phyloP scores from a whole-genome alignment of 2,797 vertebrate species.

The Hoplostethus atlanticus region DNA sequence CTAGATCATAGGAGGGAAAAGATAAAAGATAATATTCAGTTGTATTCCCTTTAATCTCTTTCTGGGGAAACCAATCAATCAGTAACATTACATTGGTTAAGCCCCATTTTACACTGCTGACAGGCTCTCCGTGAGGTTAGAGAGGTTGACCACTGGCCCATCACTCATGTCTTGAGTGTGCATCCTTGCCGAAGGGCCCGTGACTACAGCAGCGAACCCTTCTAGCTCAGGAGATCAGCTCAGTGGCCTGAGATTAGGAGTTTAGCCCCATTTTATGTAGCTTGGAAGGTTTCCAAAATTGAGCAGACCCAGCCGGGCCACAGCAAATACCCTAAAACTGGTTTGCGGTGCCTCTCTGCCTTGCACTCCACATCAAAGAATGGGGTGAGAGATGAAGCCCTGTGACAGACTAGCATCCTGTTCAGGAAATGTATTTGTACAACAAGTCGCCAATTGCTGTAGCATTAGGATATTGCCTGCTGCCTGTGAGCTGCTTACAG shows the following conservation, averaged over 20 bases:
- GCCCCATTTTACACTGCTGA: slow-evolving; percentile 23
- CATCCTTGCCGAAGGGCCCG: slow-evolving; percentile 1
- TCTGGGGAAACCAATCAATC: not conserved
- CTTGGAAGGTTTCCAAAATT: no score
- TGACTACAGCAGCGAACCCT: not conserved
- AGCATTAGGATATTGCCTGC: slow-evolving; percentile 18
- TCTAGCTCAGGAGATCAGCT: not conserved
- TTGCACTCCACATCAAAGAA: slow-evolving; percentile 11
- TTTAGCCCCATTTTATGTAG: slow-evolving; percentile 9
- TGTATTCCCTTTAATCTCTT: not conserved
- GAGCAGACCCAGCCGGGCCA: not conserved
- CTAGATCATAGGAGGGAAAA: not conserved
- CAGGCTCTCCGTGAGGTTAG: slow-evolving; percentile 9
- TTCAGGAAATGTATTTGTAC: not conserved
- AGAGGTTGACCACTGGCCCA: slow-evolving; percentile 4
- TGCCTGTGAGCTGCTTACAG: not conserved
- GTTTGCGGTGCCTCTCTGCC: slow-evolving; percentile 2
- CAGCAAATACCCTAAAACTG: slow-evolving; percentile 20
- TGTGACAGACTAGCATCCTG: slow-evolving; percentile 4
- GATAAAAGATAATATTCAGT: no score
- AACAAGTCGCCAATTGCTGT: not conserved
- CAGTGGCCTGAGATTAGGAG: slow-evolving; percentile 33
- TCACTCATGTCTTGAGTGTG: slow-evolving; percentile 35
- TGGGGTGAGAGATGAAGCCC: not conserved
- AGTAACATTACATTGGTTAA: not conserved